Percentiles rank a stretch among this genome's conserved stretches.
These are phyloP conservation scores for Erethizon dorsatum DNA, from an alignment of 2,797 vertebrate species.

Conservation along the genomic window DNA sequence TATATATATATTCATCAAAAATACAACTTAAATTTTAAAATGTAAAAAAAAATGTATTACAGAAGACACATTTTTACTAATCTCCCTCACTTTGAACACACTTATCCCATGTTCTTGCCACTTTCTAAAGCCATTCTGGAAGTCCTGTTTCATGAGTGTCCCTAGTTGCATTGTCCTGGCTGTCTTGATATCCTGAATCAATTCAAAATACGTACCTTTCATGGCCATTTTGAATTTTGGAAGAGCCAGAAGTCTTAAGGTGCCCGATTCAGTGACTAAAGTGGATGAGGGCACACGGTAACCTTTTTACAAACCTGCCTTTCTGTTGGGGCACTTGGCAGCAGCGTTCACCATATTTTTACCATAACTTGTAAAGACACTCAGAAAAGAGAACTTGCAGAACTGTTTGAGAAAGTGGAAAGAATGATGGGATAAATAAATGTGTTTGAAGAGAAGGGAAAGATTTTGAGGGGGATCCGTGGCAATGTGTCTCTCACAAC, in stretches of 20 bases:
- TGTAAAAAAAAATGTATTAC: not conserved
- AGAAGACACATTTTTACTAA: not conserved
- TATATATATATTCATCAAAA: not conserved
- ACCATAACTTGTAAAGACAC: not conserved
- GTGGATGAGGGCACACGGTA: not conserved
- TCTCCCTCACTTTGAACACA: not conserved
- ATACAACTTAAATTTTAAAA: not conserved
- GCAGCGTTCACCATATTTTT: not conserved
- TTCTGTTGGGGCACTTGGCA: not conserved
- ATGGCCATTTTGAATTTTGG: not conserved
- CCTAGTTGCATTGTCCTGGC: not conserved
- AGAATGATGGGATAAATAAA: not conserved
- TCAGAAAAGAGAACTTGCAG: not conserved
- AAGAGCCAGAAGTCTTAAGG: not conserved
- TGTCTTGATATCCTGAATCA: not conserved
- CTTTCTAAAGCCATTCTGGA: not conserved
- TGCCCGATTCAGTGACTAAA: too few species aligned
- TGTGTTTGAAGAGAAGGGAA: not conserved
- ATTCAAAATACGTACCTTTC: not conserved
- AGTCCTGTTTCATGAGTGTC: not conserved
- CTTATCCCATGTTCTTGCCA: not conserved
- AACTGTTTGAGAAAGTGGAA: not conserved
- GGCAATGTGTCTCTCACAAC: not conserved
- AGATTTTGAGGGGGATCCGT: not conserved
- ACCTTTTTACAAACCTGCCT: not conserved